Evolutionary conservation across 2,797 vertebrate species (phyloP), one percentile per base, ranked within the genome.

Genomic region (Carapus acus): DNA sequence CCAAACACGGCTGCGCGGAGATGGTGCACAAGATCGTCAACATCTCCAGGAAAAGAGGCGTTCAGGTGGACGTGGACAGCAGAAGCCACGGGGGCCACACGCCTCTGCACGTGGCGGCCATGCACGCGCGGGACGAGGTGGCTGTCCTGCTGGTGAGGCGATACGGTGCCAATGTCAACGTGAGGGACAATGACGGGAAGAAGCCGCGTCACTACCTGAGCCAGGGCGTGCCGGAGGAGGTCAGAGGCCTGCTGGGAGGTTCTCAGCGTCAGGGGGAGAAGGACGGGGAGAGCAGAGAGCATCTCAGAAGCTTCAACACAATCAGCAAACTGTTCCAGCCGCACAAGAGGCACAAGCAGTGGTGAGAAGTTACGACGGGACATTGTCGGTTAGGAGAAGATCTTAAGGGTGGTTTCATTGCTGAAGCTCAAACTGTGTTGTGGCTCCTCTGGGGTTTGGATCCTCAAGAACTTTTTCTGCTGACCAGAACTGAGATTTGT

Each of bases 81-180:
- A 89, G 89, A 69, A 86, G 93, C 0, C 85, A 92, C 0, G 88
- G 91, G 0, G 95, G 95, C 8, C 96, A 98, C 83, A 97, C 96
- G 0, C 90, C 94, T 0, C 76, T 98, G 34, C 96, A 97, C 82
- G 80, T 97, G 6, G 94, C 95, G 0, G 92, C 92, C 17, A 91
- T 97, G 8, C 94, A 97, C 3, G 82, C 89, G 44, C 91, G 68
- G 31, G 72, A 86, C 15, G 77, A 89, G 2, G 74, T 91, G 2
- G 87, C 92, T 4, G 65, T 51, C 31, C 47, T 88, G 67, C 84
- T 98, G 3, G 91, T 94, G 58, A 80, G 67, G 37, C 71, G 78
- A 8, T 91, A 92, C 14, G 84, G 87, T 0, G 96, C 94, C 42
- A 88, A 79, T 31, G 83, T 84, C 0, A 79, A 88, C 14, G 64